Evolutionary conservation across 2,797 vertebrate genomes (phyloP).

Genomic region (Pseudochirops corinnae): DNA sequence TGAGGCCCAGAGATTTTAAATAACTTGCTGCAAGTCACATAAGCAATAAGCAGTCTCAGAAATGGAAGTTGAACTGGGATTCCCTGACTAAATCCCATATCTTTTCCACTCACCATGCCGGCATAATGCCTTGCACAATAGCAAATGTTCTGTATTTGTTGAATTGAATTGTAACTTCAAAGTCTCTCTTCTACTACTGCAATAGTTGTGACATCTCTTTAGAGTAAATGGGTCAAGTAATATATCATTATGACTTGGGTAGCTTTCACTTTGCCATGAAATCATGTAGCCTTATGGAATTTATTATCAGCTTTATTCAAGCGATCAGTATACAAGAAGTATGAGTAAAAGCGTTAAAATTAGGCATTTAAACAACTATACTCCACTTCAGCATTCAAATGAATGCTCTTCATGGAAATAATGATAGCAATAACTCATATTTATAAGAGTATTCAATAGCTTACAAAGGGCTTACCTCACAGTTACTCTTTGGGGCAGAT

Average conservation of each 20-base stretch:
- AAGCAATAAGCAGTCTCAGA: background rate
- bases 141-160: background rate
- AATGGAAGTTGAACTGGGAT: background rate
- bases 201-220: background rate
- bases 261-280: slow-evolving; percentile 20
- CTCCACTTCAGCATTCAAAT: background rate
- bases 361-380: slow-evolving; percentile 50
- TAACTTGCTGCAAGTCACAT: background rate
- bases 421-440: background rate
- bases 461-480: background rate
- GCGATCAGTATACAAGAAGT: background rate
- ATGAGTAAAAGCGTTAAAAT: slow-evolving; percentile 34
- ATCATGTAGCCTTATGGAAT: background rate
- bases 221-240: slow-evolving; percentile 14
- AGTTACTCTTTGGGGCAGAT: background rate
- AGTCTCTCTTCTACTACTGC: background rate
- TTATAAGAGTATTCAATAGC: background rate
- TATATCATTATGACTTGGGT: slow-evolving; percentile 36
- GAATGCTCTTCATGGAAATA: background rate
- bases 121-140: background rate
- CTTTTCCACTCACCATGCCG: background rate
- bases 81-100: background rate
- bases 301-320: slow-evolving; percentile 18
- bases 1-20: background rate
- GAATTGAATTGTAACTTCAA: slow-evolving; percentile 33